These are phyloP conservation scores for Coracopsis vasa DNA, from an alignment of 2,113 vertebrate genomes.

Conservation along the genomic window DNA sequence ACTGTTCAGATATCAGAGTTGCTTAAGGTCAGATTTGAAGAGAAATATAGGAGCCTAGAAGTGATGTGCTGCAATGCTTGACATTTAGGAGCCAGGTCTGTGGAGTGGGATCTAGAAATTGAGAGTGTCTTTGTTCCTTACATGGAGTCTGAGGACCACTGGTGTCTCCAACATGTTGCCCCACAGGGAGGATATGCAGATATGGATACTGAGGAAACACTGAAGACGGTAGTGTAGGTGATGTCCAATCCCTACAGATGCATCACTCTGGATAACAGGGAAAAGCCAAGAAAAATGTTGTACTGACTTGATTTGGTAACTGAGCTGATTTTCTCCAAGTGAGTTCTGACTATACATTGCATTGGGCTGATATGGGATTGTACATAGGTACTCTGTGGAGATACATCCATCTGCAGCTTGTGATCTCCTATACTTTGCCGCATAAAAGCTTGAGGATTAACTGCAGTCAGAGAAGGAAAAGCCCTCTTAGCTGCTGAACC, in stretches of 20 bases:
- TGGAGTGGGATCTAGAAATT: background rate
- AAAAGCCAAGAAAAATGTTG: background rate
- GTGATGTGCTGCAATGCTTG: background rate
- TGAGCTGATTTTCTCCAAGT: background rate
- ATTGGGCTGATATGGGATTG: background rate
- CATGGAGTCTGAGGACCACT: background rate
- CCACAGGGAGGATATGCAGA: background rate
- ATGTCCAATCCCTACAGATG: background rate
- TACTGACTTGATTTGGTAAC: background rate
- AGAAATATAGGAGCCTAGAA: background rate
- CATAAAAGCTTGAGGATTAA: background rate
- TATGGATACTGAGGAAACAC: background rate
- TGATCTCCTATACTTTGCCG: background rate
- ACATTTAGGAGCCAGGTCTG: background rate
- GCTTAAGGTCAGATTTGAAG: background rate
- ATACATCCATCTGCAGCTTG: background rate
- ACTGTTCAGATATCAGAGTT: background rate
- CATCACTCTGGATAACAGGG: background rate
- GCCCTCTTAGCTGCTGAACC: background rate
- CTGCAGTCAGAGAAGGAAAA: background rate
- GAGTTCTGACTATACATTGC: background rate
- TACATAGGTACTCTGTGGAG: background rate
- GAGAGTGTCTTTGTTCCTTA: background rate
- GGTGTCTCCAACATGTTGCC: background rate
- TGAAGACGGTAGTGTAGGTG: background rate